Evolutionary conservation across 1,140 invertebrate genomes (phyloP).

Genomic region (Neodiprion virginianus): DNA sequence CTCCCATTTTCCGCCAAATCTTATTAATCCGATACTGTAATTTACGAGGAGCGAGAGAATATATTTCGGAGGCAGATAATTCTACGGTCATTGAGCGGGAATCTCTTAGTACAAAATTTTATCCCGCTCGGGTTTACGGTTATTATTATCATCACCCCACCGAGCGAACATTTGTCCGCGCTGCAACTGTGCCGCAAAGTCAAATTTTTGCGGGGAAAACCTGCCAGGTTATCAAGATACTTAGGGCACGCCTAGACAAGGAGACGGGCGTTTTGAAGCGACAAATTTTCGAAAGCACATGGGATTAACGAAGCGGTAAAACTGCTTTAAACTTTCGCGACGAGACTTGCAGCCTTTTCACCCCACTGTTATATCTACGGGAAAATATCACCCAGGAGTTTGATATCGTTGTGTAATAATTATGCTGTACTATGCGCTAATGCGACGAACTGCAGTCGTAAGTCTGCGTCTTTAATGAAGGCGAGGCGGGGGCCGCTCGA

Average conservation of each 20-base stretch:
- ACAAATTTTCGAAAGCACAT: background rate
- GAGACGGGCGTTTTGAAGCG: background rate
- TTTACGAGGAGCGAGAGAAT: background rate
- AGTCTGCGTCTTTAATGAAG: too few relatives aligned
- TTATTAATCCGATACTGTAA: conserved; percentile 5
- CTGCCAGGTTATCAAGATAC: too few relatives aligned
- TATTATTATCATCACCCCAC: background rate
- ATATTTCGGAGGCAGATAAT: background rate
- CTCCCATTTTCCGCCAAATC: background rate
- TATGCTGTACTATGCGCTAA: too few relatives aligned
- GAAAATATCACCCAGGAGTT: too few relatives aligned
- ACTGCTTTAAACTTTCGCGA: background rate
- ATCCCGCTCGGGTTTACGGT: background rate
- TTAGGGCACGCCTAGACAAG: too few relatives aligned
- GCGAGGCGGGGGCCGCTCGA: too few relatives aligned
- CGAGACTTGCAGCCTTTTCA: background rate
- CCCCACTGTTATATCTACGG: too few relatives aligned
- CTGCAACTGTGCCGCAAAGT: too few relatives aligned
- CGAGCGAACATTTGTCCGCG: background rate
- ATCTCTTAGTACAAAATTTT: background rate
- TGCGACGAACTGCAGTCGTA: too few relatives aligned
- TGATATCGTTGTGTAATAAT: too few relatives aligned
- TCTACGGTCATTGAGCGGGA: background rate
- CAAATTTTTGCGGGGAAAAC: too few relatives aligned
- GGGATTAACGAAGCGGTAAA: background rate